A percentile compares a stretch with the other conserved stretches of the same genome.
These are phyloP conservation scores for Scytalopus superciliaris DNA, from an alignment of 2,113 vertebrate genomes.

Conservation along the genomic window DNA sequence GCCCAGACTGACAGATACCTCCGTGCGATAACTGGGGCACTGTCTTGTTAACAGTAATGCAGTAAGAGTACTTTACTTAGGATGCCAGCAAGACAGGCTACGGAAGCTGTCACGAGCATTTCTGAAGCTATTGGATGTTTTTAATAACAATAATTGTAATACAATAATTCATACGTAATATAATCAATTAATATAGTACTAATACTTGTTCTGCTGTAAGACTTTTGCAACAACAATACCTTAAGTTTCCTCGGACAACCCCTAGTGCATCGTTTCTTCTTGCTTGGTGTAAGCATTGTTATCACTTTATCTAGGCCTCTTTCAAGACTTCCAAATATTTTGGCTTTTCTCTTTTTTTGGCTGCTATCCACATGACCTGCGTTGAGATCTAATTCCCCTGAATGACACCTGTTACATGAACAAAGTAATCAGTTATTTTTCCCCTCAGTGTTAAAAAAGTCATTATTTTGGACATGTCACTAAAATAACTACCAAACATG, in stretches of 20 bases:
- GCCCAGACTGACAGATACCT: neutral
- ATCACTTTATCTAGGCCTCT: slow-evolving; percentile 92
- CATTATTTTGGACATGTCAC: neutral
- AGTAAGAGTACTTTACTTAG: neutral
- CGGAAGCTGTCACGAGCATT: neutral
- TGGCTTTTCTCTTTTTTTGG: slow-evolving; percentile 86
- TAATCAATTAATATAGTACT: neutral
- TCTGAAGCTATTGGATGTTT: neutral
- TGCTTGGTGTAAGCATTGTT: slow-evolving; percentile 91
- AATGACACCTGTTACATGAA: slow-evolving; percentile 77
- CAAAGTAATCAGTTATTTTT: neutral
- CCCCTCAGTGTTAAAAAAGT: neutral
- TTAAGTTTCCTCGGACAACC: slow-evolving; percentile 85
- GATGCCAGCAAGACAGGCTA: neutral
- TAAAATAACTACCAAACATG: neutral
- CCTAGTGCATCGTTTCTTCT: slow-evolving; percentile 75
- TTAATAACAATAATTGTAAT: neutral
- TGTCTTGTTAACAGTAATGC: neutral
- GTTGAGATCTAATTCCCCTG: slow-evolving; percentile 80
- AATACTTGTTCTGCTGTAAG: neutral
- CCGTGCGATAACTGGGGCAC: neutral
- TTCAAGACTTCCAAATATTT: slow-evolving; percentile 91
- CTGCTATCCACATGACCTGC: slow-evolving; percentile 74
- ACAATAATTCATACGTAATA: neutral
- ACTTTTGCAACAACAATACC: slow-evolving; percentile 63